A percentile compares a stretch with the other conserved stretches of the same genome.
Evolutionary conservation across 2,888 invertebrate genomes (phyloP).

Genomic region (Drosophila ochracea): DNA sequence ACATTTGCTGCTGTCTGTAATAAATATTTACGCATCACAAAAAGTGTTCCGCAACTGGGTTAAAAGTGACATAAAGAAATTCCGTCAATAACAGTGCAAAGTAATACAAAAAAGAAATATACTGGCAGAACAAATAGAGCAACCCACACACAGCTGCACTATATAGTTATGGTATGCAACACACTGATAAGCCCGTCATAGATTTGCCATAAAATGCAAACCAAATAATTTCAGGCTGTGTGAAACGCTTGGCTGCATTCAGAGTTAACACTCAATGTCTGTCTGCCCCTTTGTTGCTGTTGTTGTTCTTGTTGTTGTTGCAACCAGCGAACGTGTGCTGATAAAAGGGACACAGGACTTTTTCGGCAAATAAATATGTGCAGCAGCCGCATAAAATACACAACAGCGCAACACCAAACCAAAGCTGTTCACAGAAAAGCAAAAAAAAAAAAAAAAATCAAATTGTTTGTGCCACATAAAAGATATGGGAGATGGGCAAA

Average conservation of each 20-base stretch:
- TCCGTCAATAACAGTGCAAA: constrained; percentile 18
- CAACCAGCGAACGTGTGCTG: constrained; percentile 21
- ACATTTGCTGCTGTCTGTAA: background rate
- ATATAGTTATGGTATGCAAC: constrained; percentile 12
- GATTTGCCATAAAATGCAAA: constrained; percentile 59
- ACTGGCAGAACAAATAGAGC: constrained; percentile 8
- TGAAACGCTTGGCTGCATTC: constrained; percentile 48
- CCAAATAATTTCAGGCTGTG: constrained; percentile 48
- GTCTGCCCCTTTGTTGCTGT: constrained; percentile 1
- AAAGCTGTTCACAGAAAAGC: constrained; percentile 19
- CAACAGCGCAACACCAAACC: constrained; percentile 19
- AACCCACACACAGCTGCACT: constrained; percentile 16
- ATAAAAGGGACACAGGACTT: constrained; percentile 69
- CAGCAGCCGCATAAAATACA: constrained; percentile 60
- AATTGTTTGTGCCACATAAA: constrained; percentile 22
- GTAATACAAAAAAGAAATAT: constrained; percentile 1
- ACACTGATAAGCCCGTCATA: constrained; percentile 57
- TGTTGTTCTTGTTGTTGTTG: constrained; percentile 1
- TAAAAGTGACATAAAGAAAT: constrained; percentile 16
- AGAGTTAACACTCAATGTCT: constrained; percentile 2
- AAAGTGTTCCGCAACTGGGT: constrained; percentile 8
- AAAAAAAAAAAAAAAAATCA: constrained; percentile 13
- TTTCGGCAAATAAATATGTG: constrained; percentile 75
- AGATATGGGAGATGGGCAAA: constrained; percentile 45
- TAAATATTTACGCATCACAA: background rate